Evolutionary conservation across 2,888 invertebrate genomes (phyloP).

Genomic region (Watsonalla cultraria): DNA sequence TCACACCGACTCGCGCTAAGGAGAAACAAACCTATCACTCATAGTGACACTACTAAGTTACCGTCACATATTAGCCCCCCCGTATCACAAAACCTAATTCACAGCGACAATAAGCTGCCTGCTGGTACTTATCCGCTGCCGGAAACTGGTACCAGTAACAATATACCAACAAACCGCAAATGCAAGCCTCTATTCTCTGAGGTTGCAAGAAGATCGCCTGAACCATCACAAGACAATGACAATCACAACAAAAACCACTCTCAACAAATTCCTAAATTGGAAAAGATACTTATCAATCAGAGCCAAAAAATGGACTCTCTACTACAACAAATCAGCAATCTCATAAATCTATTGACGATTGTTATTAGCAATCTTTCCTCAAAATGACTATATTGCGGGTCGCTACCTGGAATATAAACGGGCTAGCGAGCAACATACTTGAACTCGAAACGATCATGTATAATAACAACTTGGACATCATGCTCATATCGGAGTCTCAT

Average conservation of each 20-base stretch:
- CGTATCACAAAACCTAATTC: no score
- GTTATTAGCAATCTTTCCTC: neutral
- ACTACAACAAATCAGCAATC: slow-evolving; percentile 9
- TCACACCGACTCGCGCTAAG: neutral
- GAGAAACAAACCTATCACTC: neutral
- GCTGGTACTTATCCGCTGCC: no score
- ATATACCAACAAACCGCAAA: no score
- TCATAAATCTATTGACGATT: neutral
- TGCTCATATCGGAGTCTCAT: slow-evolving; percentile 17
- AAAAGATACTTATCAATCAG: slow-evolving; percentile 10
- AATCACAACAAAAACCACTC: neutral
- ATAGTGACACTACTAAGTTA: neutral
- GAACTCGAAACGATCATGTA: slow-evolving; percentile 11
- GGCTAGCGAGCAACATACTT: slow-evolving; percentile 11
- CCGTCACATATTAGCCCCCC: neutral
- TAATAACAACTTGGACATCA: slow-evolving; percentile 10
- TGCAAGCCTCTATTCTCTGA: no score
- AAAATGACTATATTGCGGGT: slow-evolving; percentile 2
- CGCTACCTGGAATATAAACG: slow-evolving; percentile 19
- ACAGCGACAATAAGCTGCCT: no score
- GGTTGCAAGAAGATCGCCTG: no score
- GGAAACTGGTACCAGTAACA: no score
- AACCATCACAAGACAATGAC: neutral
- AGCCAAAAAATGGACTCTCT: slow-evolving; percentile 14
- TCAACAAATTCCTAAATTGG: slow-evolving; percentile 2